Conservation (phyloP, 2,113 vertebrate genomes). For the Xyliphius kryptos region DNA sequence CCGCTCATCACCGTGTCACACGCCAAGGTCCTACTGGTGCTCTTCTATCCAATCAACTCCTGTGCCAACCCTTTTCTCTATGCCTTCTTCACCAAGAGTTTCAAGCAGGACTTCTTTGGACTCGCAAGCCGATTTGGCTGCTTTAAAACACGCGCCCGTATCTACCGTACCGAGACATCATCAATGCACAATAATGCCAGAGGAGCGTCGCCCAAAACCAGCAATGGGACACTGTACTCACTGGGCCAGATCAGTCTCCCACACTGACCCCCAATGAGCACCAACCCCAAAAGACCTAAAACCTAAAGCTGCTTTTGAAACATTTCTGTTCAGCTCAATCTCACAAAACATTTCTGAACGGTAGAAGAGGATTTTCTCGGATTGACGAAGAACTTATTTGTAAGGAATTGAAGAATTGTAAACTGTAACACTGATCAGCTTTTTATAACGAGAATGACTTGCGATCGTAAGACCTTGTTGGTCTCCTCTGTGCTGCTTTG, state of each 20-base stretch:
- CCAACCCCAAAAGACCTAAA: neutral
- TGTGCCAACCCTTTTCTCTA: conserved; percentile 96
- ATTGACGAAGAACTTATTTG: too few species aligned
- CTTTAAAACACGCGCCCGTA: conserved; percentile 80
- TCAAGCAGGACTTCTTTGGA: conserved; percentile 87
- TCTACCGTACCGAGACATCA: conserved; percentile 84
- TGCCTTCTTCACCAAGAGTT: conserved; percentile 91
- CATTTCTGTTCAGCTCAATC: neutral
- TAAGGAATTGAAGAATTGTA: too few species aligned
- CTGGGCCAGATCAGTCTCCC: conserved; percentile 65
- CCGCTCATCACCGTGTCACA: conserved; percentile 91
- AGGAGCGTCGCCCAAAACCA: conserved; percentile 62
- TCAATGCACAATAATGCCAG: conserved; percentile 74
- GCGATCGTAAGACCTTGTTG: neutral
- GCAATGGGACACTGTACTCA: conserved; percentile 63
- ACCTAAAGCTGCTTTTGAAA: neutral
- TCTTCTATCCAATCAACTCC: conserved; percentile 97
- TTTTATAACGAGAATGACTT: neutral
- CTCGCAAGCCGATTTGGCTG: conserved; percentile 84
- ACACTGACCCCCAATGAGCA: conserved; percentile 40
- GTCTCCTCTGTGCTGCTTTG: conserved; percentile 19
- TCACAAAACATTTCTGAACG: neutral
- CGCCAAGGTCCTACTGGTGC: conserved; percentile 87
- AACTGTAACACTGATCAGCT: neutral
- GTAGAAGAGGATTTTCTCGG: neutral